Evolutionary conservation across 2,888 invertebrate species (phyloP).

Genomic region (Lepidochrysops patricia): DNA sequence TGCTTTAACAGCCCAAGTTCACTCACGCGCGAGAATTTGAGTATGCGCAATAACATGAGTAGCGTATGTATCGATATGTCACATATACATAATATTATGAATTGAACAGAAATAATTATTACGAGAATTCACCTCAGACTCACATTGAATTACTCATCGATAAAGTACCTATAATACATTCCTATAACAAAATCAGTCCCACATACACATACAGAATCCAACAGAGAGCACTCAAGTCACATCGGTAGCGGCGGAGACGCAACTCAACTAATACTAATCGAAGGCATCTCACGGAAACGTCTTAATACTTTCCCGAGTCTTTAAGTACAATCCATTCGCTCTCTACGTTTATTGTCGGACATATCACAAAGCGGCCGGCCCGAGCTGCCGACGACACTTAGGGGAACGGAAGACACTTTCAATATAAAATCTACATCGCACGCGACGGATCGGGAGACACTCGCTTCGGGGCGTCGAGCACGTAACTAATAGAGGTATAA

Average conservation of each 20-base stretch:
- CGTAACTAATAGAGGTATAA: no score
- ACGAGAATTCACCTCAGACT: no score
- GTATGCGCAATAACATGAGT: no score
- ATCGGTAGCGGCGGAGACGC: constrained; percentile 26
- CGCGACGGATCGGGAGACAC: constrained; percentile 26
- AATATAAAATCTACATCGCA: constrained; percentile 22
- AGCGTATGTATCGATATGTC: no score
- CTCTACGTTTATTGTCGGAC: constrained; percentile 48
- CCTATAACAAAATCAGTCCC: no score
- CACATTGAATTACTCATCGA: no score
- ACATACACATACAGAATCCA: no score
- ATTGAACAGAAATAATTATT: no score
- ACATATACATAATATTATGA: no score
- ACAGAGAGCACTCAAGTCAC: neutral
- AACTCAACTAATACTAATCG: constrained; percentile 54
- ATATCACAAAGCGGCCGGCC: constrained; percentile 49
- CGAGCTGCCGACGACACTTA: constrained; percentile 41
- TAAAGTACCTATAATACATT: no score
- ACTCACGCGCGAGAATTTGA: no score
- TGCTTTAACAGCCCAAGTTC: neutral
- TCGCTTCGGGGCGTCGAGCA: no score
- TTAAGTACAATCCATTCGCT: constrained; percentile 53
- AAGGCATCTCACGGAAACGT: constrained; percentile 49
- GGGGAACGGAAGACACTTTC: constrained; percentile 57
- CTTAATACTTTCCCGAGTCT: constrained; percentile 52